Evolutionary conservation across 2,113 vertebrate genomes (phyloP).

Genomic region (Ctenomys sociabilis): DNA sequence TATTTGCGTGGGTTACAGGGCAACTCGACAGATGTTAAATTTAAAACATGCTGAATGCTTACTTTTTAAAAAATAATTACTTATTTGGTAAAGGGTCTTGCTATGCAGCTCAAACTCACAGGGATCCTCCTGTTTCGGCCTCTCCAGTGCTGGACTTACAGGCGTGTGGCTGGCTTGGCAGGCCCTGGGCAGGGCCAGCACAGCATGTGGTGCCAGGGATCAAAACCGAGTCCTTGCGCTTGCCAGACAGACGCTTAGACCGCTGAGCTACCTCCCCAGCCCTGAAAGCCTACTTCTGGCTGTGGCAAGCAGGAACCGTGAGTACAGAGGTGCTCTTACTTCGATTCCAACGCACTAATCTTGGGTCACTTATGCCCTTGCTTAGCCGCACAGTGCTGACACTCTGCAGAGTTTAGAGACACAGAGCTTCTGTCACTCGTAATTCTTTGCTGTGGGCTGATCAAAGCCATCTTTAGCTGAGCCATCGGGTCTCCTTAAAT

Average conservation of each 20-base stretch:
- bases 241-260: too few relatives aligned
- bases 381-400: background rate
- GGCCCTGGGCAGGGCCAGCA: too few relatives aligned
- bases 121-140: too few relatives aligned
- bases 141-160: too few relatives aligned
- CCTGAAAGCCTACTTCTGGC: background rate
- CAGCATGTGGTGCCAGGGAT: too few relatives aligned
- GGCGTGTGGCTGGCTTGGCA: too few relatives aligned
- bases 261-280: too few relatives aligned
- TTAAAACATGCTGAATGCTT: background rate
- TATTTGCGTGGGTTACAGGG: accelerated
- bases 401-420: background rate
- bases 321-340: background rate
- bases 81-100: too few relatives aligned
- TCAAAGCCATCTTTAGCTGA: background rate
- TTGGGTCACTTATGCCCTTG: background rate
- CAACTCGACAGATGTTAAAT: background rate
- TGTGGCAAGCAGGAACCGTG: background rate
- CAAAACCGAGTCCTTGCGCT: too few relatives aligned
- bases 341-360: background rate
- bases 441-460: background rate
- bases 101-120: too few relatives aligned
- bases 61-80: too few relatives aligned
- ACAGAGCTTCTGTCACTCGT: background rate
- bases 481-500: accelerated